Percentiles rank a stretch among this genome's conserved stretches.
Evolutionary conservation across 2,797 vertebrate genomes (phyloP).

Genomic region (Argyrosomus regius): DNA sequence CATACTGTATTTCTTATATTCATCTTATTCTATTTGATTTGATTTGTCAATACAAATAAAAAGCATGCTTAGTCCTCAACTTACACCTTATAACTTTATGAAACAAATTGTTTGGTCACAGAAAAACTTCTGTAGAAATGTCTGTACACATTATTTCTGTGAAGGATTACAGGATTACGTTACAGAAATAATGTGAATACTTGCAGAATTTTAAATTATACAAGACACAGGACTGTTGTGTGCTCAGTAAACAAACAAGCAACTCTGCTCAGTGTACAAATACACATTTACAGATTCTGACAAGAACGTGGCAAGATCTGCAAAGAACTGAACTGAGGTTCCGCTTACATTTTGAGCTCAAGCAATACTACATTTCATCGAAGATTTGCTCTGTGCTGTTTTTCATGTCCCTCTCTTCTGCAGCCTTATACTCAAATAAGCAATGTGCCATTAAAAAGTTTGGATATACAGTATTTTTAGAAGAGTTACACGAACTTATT

Average conservation of each 20-base stretch:
- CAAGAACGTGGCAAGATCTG: conserved; percentile 24
- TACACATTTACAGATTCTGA: conserved; percentile 25
- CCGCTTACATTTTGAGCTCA: conserved; percentile 44
- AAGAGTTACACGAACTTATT: conserved; percentile 52
- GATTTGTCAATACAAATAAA: background rate
- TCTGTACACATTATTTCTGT: conserved; percentile 23
- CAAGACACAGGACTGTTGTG: conserved; percentile 1
- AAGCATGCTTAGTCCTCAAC: background rate
- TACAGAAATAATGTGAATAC: background rate
- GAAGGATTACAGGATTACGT: conserved; percentile 9
- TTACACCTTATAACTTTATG: background rate
- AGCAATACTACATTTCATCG: conserved; percentile 30
- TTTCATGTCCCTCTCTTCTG: conserved; percentile 47
- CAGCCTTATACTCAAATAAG: conserved; percentile 48
- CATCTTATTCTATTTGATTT: conserved; percentile 16
- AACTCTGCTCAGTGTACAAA: conserved; percentile 25
- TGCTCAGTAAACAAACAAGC: conserved; percentile 55
- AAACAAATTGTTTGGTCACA: conserved; percentile 16
- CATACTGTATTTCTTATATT: conserved; percentile 8
- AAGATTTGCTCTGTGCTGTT: conserved; percentile 29
- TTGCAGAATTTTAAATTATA: conserved; percentile 44
- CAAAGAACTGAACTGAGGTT: conserved; percentile 40
- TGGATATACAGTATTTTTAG: conserved; percentile 60
- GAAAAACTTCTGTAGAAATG: conserved; percentile 18
- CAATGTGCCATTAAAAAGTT: conserved; percentile 60